Conservation (phyloP, 2,888 invertebrate genomes). For the Lysandra coridon region DNA sequence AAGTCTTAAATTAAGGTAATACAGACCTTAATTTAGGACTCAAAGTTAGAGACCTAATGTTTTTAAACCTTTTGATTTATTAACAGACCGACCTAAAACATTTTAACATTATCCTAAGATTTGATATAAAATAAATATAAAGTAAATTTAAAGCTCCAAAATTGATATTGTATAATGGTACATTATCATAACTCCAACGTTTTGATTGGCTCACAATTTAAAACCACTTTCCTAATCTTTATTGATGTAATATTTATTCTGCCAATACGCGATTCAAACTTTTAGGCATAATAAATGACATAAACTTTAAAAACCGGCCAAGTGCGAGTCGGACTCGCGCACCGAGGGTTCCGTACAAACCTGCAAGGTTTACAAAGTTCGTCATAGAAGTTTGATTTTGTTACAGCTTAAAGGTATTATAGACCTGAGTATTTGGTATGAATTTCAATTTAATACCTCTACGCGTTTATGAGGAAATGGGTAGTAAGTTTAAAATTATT, state of each 20-base stretch:
- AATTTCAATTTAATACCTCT: too few species aligned
- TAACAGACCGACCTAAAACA: background rate
- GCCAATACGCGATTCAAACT: background rate
- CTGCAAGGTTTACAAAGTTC: too few species aligned
- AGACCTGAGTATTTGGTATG: too few species aligned
- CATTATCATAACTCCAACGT: background rate
- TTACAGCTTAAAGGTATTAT: too few species aligned
- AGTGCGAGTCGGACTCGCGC: too few species aligned
- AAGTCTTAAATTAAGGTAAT: background rate
- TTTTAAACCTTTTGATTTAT: background rate
- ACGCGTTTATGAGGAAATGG: too few species aligned
- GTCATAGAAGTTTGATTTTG: too few species aligned
- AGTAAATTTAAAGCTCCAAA: background rate
- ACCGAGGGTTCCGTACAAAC: too few species aligned
- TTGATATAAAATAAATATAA: background rate
- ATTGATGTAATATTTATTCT: background rate
- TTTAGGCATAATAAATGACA: background rate
- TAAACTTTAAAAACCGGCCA: too few species aligned
- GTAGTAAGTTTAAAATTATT: too few species aligned
- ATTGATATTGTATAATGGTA: conserved; percentile 6
- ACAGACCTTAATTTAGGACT: background rate
- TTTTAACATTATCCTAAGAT: background rate
- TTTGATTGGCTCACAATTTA: conserved; percentile 5
- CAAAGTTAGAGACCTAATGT: background rate
- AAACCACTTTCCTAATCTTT: background rate